A percentile compares a stretch with the other conserved stretches of the same genome.
Conservation (phyloP, 2,888 invertebrate species). For the Nomada ferruginata region DNA sequence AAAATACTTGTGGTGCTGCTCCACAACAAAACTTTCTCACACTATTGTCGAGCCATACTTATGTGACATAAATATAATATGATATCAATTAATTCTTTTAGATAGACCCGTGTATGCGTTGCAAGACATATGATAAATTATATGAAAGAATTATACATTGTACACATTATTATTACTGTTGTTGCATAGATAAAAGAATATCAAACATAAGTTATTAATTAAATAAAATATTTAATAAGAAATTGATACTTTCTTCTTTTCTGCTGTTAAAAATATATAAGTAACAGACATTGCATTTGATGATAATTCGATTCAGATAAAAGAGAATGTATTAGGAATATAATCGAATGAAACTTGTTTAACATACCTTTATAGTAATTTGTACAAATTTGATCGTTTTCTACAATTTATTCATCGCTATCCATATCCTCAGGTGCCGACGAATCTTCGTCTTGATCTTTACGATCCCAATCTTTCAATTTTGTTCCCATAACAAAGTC, state of each 20-base stretch:
- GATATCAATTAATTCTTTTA: slow-evolving; percentile 45
- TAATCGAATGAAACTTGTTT: neutral
- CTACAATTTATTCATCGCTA: slow-evolving; percentile 68
- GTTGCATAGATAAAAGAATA: slow-evolving; percentile 56
- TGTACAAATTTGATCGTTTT: slow-evolving; percentile 18
- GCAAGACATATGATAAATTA: slow-evolving; percentile 48
- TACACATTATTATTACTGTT: slow-evolving; percentile 66
- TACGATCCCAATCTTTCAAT: slow-evolving; percentile 96
- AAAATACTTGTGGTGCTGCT: slow-evolving; percentile 14
- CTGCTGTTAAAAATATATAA: neutral
- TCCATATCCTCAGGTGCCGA: slow-evolving; percentile 78
- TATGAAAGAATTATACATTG: slow-evolving; percentile 47
- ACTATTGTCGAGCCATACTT: slow-evolving; percentile 27
- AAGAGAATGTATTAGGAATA: neutral
- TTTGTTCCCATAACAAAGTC: slow-evolving; percentile 96
- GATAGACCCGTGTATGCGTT: slow-evolving; percentile 48
- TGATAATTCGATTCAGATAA: no score
- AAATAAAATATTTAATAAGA: slow-evolving; percentile 65
- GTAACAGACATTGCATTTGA: neutral
- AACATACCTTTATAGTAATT: slow-evolving; percentile 23
- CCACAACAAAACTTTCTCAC: slow-evolving; percentile 36
- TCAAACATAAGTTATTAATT: slow-evolving; percentile 48
- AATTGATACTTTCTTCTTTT: slow-evolving; percentile 21
- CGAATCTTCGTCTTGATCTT: slow-evolving; percentile 85
- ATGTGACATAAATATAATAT: slow-evolving; percentile 34